Conservation (phyloP, 2,113 vertebrate genomes). For the Ailurus styani region DNA sequence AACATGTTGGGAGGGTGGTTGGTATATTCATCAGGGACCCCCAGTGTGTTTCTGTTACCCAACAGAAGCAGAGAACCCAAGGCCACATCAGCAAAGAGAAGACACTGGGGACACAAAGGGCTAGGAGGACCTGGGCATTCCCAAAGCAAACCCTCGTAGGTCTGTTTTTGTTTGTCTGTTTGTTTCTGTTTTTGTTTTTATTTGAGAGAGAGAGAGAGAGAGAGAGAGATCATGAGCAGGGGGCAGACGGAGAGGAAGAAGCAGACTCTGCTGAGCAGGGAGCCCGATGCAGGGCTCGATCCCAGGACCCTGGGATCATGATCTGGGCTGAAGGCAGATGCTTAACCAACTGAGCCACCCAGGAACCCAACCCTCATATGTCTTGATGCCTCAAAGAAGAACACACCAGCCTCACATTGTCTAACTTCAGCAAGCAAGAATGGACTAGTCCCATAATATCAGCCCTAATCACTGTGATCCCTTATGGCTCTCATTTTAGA, state of each 20-base stretch:
- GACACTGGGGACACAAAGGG: neutral
- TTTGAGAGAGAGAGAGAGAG: neutral
- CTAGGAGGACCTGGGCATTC: neutral
- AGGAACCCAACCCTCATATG: neutral
- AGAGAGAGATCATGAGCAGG: neutral
- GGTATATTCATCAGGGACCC: neutral
- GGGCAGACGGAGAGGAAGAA: neutral
- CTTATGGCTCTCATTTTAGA: neutral
- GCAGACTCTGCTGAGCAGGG: neutral
- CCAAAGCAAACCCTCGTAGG: neutral
- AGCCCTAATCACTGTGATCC: neutral
- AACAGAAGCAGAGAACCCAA: neutral
- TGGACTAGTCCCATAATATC: neutral
- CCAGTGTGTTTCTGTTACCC: neutral
- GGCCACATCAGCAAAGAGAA: neutral
- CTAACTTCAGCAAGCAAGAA: neutral
- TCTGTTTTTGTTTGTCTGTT: neutral
- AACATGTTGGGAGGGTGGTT: neutral
- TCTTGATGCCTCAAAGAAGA: neutral
- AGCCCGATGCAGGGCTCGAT: fast-evolving
- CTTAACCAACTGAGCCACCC: no score
- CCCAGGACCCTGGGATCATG: no score
- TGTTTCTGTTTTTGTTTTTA: neutral
- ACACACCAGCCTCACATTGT: neutral
- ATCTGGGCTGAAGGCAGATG: no score